Percentiles rank a stretch among this genome's conserved stretches.
These are phyloP conservation scores for Drosophila pectinifera DNA, from an alignment of 1,140 invertebrate genomes.

Conservation along the genomic window DNA sequence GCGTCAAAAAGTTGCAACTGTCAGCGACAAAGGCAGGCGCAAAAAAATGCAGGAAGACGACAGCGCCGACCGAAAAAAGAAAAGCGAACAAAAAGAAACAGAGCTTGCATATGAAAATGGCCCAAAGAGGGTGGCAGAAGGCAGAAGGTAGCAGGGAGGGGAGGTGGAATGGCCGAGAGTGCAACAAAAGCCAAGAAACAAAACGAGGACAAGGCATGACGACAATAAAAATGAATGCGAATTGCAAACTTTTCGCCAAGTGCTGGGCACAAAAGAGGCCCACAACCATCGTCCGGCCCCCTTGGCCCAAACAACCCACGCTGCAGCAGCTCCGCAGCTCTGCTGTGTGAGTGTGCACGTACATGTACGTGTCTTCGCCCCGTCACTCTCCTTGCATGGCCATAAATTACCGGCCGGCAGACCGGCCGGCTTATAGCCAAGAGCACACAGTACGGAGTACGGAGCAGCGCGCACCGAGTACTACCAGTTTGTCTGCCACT, in stretches of 20 bases:
- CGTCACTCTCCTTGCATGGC: constrained; percentile 52
- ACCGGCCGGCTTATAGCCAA: constrained; percentile 62
- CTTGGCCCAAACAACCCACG: constrained; percentile 43
- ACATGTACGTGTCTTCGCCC: constrained; percentile 34
- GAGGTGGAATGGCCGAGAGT: constrained; percentile 57
- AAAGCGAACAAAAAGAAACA: constrained; percentile 20
- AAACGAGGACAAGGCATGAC: constrained; percentile 70
- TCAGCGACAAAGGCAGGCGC: constrained; percentile 51
- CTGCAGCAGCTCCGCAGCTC: constrained; percentile 32
- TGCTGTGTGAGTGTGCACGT: constrained; percentile 31
- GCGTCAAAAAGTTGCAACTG: constrained; percentile 82
- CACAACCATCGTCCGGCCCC: background rate
- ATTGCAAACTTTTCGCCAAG: constrained; percentile 79
- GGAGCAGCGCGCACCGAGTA: constrained; percentile 23
- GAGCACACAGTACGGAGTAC: constrained; percentile 11
- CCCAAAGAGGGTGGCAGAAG: constrained; percentile 36
- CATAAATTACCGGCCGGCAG: constrained; percentile 75
- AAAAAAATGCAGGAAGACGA: constrained; percentile 62
- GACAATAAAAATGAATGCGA: constrained; percentile 81
- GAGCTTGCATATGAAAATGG: constrained; percentile 70
- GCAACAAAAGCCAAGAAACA: constrained; percentile 45
- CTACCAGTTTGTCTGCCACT: constrained; percentile 54
- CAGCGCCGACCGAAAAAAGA: constrained; percentile 21
- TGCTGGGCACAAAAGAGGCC: constrained; percentile 47
- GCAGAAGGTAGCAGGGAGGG: constrained; percentile 1